Evolutionary conservation across 2,797 vertebrate genomes (phyloP), one percentile per base, ranked within the genome.

Genomic region (Mastacembelus armatus): DNA sequence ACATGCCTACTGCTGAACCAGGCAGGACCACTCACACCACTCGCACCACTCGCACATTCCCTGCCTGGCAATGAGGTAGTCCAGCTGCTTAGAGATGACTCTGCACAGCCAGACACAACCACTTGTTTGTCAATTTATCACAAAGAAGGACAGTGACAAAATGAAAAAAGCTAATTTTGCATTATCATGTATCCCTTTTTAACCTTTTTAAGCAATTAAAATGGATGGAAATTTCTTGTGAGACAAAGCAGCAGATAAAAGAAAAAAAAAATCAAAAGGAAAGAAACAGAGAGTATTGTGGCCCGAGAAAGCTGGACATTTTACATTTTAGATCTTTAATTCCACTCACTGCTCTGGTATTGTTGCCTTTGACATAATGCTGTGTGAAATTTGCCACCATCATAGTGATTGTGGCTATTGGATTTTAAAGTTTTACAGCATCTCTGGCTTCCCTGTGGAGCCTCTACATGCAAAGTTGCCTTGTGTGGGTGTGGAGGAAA

Each of bases 81-180:
- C 85, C 83, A 84, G 87, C 88, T 87, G 88, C 80, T 88, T 36
- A 0, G 42, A 74, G 79, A 87, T 76, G 79, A 86, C 84, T 59
- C 74, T 58, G 73, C 82, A 54, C 85, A 80, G 85, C 76, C 74
- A 38, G 84, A 74, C 15, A 38, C 57, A 64, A 38, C 71, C 58
- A 51, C 81, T 84, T 66, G 77, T 82, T 81, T 84, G 75, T 87
- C 84, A 76, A 80, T 68, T 74, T 67, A 68, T 73, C 73, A 70
- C 47, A 48, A 64, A 64, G 19, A 68, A 52, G 27, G 45, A 24
- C 60, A 78, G 64, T 6, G 44, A 66, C 47, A 67, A 68, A 73
- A 70, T 49, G 52, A 64, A 26, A 22, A 29, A 61, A 66, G 45
- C 60, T 42, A 15, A 64, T 48, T 52, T 47, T 42, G 14, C 44